phyloP scores from a whole-genome alignment of 2,888 invertebrate species.

The Ormyrus nitidulus region DNA sequence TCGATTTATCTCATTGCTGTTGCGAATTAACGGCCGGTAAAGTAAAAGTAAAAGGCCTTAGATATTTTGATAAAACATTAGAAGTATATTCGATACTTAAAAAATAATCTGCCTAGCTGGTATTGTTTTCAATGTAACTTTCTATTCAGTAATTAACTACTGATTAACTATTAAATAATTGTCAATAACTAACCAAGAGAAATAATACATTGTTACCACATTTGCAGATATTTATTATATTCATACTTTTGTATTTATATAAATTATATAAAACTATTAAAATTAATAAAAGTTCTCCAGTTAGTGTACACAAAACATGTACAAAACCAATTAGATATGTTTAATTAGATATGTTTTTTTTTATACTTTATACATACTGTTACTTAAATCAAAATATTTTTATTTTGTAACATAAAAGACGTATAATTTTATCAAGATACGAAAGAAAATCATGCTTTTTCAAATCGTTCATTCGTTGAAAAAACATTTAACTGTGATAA shows the following conservation, averaged over 20 bases:
- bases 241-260: slow-evolving; percentile 50
- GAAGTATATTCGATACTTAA: too few relatives aligned
- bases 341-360: neutral
- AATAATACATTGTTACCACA: slow-evolving; percentile 48
- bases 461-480: neutral
- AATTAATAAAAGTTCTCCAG: slow-evolving; percentile 2
- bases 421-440: slow-evolving; percentile 35
- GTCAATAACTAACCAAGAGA: slow-evolving; percentile 44
- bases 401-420: slow-evolving; percentile 32
- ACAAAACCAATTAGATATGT: slow-evolving; percentile 12
- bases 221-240: slow-evolving; percentile 54
- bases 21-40: too few relatives aligned
- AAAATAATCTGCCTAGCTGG: too few relatives aligned
- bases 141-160: slow-evolving; percentile 15
- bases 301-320: slow-evolving; percentile 21
- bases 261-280: slow-evolving; percentile 27
- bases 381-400: slow-evolving; percentile 36
- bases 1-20: too few relatives aligned
- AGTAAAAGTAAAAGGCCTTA: too few relatives aligned
- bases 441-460: neutral
- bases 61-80: too few relatives aligned
- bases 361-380: neutral
- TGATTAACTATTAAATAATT: slow-evolving; percentile 22
- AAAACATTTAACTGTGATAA: slow-evolving; percentile 45
- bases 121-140: slow-evolving; percentile 39